phyloP scores from a whole-genome alignment of 2,888 invertebrate genomes.

The Trachelus tabidus region DNA sequence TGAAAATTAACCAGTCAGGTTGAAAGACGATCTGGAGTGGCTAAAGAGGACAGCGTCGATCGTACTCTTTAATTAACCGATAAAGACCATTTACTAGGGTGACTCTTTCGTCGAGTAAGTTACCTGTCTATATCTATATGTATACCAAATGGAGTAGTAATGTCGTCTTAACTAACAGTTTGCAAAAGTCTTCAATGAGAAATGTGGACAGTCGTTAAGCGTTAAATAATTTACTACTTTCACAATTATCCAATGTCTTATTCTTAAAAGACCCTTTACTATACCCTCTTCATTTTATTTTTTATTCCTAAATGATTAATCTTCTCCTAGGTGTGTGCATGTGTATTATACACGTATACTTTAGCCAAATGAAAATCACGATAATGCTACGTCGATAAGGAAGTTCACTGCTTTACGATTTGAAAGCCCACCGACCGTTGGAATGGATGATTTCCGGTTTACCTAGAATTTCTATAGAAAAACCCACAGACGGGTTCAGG shows the following conservation, averaged over 20 bases:
- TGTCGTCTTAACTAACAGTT: background rate
- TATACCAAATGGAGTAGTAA: background rate
- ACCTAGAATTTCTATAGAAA: background rate
- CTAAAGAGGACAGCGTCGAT: background rate
- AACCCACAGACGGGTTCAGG: background rate
- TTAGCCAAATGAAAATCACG: background rate
- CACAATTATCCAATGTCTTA: background rate
- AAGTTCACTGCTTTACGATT: background rate
- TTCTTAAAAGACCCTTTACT: background rate
- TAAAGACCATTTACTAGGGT: background rate
- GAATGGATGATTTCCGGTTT: background rate
- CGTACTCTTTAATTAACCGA: conserved; percentile 3
- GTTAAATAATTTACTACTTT: background rate
- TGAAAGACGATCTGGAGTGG: background rate
- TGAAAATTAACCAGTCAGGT: background rate
- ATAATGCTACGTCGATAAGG: background rate
- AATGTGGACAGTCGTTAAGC: background rate
- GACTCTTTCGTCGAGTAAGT: background rate
- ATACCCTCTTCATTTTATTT: background rate
- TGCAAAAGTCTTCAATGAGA: background rate
- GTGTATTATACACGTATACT: background rate
- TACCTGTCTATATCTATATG: background rate
- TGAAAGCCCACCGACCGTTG: background rate
- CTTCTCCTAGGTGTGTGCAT: background rate
- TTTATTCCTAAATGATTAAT: background rate